Conservation (phyloP, 2,888 invertebrate genomes). For the Cephus runcator region DNA sequence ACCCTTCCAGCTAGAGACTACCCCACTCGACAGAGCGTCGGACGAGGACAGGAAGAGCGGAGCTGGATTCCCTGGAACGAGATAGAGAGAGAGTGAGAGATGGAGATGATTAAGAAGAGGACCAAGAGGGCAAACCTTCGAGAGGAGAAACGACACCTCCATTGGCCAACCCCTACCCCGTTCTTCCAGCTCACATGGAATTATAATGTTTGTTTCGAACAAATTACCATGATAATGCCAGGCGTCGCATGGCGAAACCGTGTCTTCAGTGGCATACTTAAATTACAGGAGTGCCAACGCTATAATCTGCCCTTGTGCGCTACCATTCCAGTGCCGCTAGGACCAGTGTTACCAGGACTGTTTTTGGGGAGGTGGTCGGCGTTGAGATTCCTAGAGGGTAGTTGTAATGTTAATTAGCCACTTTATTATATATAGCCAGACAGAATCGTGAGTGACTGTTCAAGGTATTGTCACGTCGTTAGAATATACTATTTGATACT, state of each 20-base stretch:
- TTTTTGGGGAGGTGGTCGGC: conserved; percentile 33
- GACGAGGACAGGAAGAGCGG: conserved; percentile 14
- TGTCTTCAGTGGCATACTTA: conserved; percentile 61
- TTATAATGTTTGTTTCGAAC: conserved; percentile 66
- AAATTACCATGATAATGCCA: conserved; percentile 66
- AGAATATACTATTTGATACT: no score
- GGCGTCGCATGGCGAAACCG: conserved; percentile 51
- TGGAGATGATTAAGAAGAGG: no score
- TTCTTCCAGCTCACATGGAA: conserved; percentile 38
- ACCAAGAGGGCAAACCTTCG: neutral
- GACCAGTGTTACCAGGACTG: conserved; percentile 24
- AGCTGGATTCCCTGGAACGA: no score
- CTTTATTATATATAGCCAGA: conserved; percentile 48
- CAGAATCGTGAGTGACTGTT: conserved; percentile 47
- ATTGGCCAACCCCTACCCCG: neutral
- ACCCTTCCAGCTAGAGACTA: conserved; percentile 36
- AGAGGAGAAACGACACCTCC: conserved; percentile 17
- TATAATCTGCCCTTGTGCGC: conserved; percentile 19
- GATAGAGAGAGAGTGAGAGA: no score
- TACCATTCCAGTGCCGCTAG: conserved; percentile 20
- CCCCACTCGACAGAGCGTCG: conserved; percentile 8
- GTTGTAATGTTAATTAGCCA: conserved; percentile 63
- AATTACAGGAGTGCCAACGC: conserved; percentile 47
- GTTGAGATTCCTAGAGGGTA: conserved; percentile 41
- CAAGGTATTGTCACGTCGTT: conserved; percentile 18